Evolutionary conservation across 1,140 invertebrate species (phyloP).

Genomic region (Laupala kohalensis): DNA sequence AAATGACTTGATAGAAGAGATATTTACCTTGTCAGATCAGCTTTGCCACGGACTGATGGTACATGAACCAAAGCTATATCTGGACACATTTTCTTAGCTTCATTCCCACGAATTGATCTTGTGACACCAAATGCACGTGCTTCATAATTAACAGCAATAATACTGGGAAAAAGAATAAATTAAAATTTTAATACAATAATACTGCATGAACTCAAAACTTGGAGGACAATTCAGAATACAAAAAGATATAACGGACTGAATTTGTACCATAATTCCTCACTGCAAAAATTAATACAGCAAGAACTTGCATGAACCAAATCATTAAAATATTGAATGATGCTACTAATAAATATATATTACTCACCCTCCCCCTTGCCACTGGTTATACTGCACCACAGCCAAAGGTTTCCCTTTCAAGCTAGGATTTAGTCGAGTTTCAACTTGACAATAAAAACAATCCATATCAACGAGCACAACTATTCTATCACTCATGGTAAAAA

Average conservation of each 20-base stretch:
- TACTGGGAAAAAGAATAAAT: conserved; percentile 39
- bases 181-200: too few relatives aligned
- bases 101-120: conserved; percentile 77
- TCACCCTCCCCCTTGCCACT: conserved; percentile 82
- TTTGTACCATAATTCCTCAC: too few relatives aligned
- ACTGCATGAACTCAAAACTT: too few relatives aligned
- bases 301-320: too few relatives aligned
- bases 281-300: too few relatives aligned
- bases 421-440: conserved; percentile 80
- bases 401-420: conserved; percentile 71
- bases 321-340: not conserved
- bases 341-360: conserved; percentile 4
- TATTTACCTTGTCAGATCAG: conserved; percentile 39
- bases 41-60: conserved; percentile 77
- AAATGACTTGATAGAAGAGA: conserved; percentile 11
- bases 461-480: conserved; percentile 87
- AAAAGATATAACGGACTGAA: too few relatives aligned
- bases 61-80: conserved; percentile 74
- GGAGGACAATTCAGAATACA: too few relatives aligned
- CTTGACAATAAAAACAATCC: conserved; percentile 98
- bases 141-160: conserved; percentile 95
- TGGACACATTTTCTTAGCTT: conserved; percentile 79
- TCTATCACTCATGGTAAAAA: conserved; percentile 36
- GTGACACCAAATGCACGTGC: conserved; percentile 81
- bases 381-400: conserved; percentile 90